Evolutionary conservation across 2,113 vertebrate genomes (phyloP).

Genomic region (Nerophis ophidion): DNA sequence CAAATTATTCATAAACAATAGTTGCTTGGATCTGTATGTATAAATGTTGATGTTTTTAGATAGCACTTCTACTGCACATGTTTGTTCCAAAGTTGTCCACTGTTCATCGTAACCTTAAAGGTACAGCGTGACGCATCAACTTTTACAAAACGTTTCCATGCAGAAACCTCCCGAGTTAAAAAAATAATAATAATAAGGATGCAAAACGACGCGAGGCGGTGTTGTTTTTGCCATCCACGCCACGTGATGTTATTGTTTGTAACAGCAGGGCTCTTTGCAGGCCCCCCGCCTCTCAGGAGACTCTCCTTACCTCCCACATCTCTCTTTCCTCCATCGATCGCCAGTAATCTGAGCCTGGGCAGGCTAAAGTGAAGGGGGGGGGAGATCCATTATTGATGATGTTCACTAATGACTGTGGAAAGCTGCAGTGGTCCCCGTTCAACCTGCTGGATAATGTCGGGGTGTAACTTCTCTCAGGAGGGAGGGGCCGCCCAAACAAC

Average conservation of each 20-base stretch:
- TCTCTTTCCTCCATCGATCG: constrained; percentile 59
- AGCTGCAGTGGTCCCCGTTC: constrained; percentile 51
- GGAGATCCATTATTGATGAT: constrained; percentile 77
- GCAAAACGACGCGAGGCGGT: background rate
- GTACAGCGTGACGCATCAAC: too few relatives aligned
- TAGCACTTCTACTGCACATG: too few relatives aligned
- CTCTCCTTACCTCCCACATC: background rate
- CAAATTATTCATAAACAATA: too few relatives aligned
- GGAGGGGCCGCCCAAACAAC: constrained; percentile 29
- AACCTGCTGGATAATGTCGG: constrained; percentile 48
- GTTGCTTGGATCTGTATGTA: too few relatives aligned
- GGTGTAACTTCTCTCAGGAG: constrained; percentile 26
- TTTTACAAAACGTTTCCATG: too few relatives aligned
- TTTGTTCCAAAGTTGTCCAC: too few relatives aligned
- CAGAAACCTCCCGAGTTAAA: too few relatives aligned
- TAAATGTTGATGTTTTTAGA: too few relatives aligned
- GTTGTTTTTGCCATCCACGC: constrained; percentile 14
- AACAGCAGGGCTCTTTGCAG: constrained; percentile 15
- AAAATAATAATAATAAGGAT: background rate
- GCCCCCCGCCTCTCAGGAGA: constrained; percentile 26
- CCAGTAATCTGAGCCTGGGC: constrained; percentile 65
- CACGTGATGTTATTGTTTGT: constrained; percentile 45
- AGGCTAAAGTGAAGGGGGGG: constrained; percentile 66
- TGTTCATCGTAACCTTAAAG: too few relatives aligned
- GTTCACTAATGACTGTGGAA: constrained; percentile 69